Conservation (phyloP, 2,113 vertebrate species). For the Verasper variegatus region DNA sequence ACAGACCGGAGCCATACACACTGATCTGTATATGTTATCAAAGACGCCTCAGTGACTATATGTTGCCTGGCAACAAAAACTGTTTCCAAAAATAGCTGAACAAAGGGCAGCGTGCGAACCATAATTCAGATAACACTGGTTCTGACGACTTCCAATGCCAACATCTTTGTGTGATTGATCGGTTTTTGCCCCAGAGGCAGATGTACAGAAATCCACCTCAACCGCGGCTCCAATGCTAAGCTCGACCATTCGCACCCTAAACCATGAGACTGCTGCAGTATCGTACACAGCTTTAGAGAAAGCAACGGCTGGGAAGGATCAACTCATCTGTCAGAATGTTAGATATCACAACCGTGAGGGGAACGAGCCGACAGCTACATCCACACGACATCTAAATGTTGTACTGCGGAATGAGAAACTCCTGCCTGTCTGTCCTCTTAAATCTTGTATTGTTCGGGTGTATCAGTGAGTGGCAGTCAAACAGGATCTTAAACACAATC, state of each 20-base stretch:
- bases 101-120: slow-evolving; percentile 17
- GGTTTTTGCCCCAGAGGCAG: slow-evolving; percentile 6
- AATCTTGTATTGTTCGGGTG: neutral
- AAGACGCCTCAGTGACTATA: slow-evolving; percentile 9
- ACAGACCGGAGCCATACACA: neutral
- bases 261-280: neutral
- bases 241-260: neutral
- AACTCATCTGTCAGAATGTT: too few relatives aligned
- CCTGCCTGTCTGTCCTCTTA: neutral
- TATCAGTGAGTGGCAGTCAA: slow-evolving; percentile 38
- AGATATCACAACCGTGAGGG: too few relatives aligned
- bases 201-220: neutral
- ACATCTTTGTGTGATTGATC: neutral
- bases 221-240: neutral
- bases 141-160: neutral
- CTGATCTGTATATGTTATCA: slow-evolving; percentile 17
- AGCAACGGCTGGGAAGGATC: neutral
- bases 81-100: slow-evolving; percentile 42
- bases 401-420: neutral
- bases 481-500: slow-evolving; percentile 23
- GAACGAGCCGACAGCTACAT: too few relatives aligned
- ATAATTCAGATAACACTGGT: slow-evolving; percentile 21
- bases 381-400: too few relatives aligned
- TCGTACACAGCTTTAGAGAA: neutral
- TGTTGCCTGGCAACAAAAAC: slow-evolving; percentile 62